phyloP scores from a whole-genome alignment of 2,888 invertebrate genomes.

The Chymomyza procnemis region DNA sequence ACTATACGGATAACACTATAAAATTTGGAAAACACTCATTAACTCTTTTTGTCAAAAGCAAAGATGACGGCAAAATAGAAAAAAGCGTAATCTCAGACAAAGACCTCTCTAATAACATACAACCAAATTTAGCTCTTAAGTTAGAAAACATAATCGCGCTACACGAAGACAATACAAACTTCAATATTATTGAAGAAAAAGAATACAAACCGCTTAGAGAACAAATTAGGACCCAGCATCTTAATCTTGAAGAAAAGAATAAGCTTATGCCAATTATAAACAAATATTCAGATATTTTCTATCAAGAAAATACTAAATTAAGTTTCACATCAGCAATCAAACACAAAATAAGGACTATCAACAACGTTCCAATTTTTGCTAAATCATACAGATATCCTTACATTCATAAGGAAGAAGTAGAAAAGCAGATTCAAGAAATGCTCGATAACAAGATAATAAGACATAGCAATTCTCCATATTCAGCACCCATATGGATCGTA shows the following conservation, averaged over 20 bases:
- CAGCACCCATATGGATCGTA: not conserved
- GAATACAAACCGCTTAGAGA: not conserved
- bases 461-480: not conserved
- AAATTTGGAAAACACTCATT: too few relatives aligned
- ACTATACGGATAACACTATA: not conserved
- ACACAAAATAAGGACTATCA: conserved; percentile 1
- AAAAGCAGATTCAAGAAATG: not conserved
- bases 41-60: too few relatives aligned
- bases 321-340: not conserved
- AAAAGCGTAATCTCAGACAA: not conserved
- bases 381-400: conserved; percentile 11
- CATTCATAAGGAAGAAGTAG: conserved; percentile 7
- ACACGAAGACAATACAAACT: not conserved
- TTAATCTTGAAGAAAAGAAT: conserved; percentile 2
- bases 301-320: not conserved
- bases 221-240: not conserved
- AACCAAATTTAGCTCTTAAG: not conserved
- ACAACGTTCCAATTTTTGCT: not conserved
- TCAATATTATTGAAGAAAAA: not conserved
- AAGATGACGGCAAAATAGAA: not conserved
- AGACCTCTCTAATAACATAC: not conserved
- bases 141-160: not conserved
- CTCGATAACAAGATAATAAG: not conserved
- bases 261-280: not conserved
- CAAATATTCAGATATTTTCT: not conserved